A percentile compares a stretch with the other conserved stretches of the same genome.
Evolutionary conservation across 2,888 invertebrate species (phyloP).

Genomic region (Agriopis marginaria): DNA sequence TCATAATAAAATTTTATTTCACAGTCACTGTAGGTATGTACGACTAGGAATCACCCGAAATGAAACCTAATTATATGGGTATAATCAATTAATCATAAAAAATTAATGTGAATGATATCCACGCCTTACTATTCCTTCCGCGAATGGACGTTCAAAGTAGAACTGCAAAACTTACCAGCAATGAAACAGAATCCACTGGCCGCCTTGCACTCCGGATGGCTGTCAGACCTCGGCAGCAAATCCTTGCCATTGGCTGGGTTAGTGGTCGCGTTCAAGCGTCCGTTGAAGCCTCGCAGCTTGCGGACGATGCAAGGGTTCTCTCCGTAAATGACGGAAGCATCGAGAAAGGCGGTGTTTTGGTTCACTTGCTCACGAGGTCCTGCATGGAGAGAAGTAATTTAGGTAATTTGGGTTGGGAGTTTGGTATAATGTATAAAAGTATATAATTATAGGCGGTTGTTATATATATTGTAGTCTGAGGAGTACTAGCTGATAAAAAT

Average conservation of each 20-base stretch:
- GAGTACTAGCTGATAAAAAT: not conserved
- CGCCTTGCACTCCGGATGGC: conserved; percentile 95
- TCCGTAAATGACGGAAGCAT: conserved; percentile 95
- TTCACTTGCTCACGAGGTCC: conserved; percentile 97
- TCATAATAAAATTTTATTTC: too few species aligned
- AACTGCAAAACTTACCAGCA: conserved; percentile 86
- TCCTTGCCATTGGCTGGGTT: conserved; percentile 91
- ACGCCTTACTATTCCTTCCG: not conserved
- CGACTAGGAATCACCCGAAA: not conserved
- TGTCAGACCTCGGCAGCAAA: conserved; percentile 91
- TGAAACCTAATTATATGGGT: too few species aligned
- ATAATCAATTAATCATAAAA: too few species aligned
- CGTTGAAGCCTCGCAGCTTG: conserved; percentile 91
- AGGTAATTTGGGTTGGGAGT: too few species aligned
- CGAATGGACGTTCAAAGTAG: not conserved
- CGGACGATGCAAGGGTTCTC: conserved; percentile 94
- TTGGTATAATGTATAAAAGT: not conserved
- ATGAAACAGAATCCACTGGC: conserved; percentile 94
- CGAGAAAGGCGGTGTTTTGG: conserved; percentile 96
- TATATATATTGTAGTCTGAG: not conserved
- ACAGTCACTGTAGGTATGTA: not conserved
- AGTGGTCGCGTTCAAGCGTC: conserved; percentile 93
- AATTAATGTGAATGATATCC: not conserved
- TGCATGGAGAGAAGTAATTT: conserved; percentile 48
- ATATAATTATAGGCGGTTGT: too few species aligned